Conservation (phyloP, 1,140 invertebrate species). For the Nasonia longicornis region DNA sequence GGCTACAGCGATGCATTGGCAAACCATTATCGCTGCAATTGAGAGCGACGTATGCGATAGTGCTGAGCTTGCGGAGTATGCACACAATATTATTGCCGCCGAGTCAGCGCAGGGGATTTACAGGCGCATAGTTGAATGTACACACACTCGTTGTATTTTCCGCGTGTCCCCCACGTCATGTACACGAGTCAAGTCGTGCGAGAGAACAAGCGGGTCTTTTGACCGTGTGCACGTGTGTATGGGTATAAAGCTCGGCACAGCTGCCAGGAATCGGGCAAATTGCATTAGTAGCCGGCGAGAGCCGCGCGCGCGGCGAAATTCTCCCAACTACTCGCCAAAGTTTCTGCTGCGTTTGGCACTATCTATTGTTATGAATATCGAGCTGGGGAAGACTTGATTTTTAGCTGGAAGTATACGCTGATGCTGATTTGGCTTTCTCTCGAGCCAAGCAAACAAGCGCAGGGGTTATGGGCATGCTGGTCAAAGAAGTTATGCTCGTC, state of each 20-base stretch:
- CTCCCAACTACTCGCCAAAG: neutral
- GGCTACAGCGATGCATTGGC: slow-evolving; percentile 15
- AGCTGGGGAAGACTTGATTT: slow-evolving; percentile 1
- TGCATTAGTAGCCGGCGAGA: neutral
- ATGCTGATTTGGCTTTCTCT: slow-evolving; percentile 3
- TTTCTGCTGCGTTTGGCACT: slow-evolving; percentile 33
- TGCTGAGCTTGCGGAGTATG: neutral
- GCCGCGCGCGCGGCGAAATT: neutral
- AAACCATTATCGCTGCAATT: slow-evolving; percentile 30
- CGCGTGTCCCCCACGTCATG: neutral
- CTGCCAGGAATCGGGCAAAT: slow-evolving; percentile 36
- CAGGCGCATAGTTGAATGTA: neutral
- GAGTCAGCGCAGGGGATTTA: slow-evolving; percentile 19
- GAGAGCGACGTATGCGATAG: neutral
- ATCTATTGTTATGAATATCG: slow-evolving; percentile 36
- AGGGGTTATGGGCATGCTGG: neutral
- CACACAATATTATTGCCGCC: neutral
- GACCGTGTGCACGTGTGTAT: neutral
- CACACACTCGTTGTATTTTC: neutral
- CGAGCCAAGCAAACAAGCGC: neutral
- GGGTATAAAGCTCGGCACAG: neutral
- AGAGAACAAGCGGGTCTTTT: slow-evolving; percentile 13
- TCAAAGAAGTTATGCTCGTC: neutral
- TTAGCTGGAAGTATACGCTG: neutral
- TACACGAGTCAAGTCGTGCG: slow-evolving; percentile 8